phyloP scores from a whole-genome alignment of 2,888 invertebrate genomes.

The Boloria euphrosyne region DNA sequence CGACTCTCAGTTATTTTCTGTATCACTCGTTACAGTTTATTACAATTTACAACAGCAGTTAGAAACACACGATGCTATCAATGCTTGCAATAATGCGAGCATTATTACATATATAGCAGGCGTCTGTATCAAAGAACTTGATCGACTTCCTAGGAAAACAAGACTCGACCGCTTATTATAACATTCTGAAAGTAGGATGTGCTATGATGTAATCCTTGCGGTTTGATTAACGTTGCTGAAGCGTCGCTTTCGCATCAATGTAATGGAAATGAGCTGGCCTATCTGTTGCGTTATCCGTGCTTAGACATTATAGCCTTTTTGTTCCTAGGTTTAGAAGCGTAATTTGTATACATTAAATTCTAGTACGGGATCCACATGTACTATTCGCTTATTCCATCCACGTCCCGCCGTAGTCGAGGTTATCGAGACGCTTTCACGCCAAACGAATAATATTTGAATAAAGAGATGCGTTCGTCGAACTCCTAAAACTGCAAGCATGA shows the following conservation, averaged over 20 bases:
- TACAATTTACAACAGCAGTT: slow-evolving; percentile 13
- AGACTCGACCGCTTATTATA: slow-evolving; percentile 34
- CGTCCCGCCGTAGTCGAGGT: slow-evolving; percentile 64
- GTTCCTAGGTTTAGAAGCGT: slow-evolving; percentile 44
- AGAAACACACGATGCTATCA: slow-evolving; percentile 19
- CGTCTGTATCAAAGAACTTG: slow-evolving; percentile 31
- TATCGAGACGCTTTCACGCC: slow-evolving; percentile 77
- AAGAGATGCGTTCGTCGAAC: slow-evolving; percentile 72
- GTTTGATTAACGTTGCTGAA: slow-evolving; percentile 54
- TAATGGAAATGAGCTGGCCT: slow-evolving; percentile 56
- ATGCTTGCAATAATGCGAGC: slow-evolving; percentile 29
- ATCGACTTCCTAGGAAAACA: slow-evolving; percentile 56
- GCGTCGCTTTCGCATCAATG: slow-evolving; percentile 57
- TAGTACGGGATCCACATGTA: slow-evolving; percentile 52
- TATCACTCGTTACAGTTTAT: slow-evolving; percentile 13
- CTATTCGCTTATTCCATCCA: slow-evolving; percentile 65
- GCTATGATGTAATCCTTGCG: slow-evolving; percentile 50
- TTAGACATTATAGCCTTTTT: slow-evolving; percentile 8
- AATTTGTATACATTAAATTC: slow-evolving; percentile 40
- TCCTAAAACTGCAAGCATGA: slow-evolving; percentile 66
- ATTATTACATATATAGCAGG: slow-evolving; percentile 30
- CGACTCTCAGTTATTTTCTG: slow-evolving; percentile 5
- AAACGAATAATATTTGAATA: slow-evolving; percentile 77
- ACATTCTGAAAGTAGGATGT: slow-evolving; percentile 38
- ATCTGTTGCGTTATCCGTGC: slow-evolving; percentile 41